These are phyloP conservation scores for Anthrax anthrax DNA, from an alignment of 2,888 invertebrate species.

Conservation along the genomic window DNA sequence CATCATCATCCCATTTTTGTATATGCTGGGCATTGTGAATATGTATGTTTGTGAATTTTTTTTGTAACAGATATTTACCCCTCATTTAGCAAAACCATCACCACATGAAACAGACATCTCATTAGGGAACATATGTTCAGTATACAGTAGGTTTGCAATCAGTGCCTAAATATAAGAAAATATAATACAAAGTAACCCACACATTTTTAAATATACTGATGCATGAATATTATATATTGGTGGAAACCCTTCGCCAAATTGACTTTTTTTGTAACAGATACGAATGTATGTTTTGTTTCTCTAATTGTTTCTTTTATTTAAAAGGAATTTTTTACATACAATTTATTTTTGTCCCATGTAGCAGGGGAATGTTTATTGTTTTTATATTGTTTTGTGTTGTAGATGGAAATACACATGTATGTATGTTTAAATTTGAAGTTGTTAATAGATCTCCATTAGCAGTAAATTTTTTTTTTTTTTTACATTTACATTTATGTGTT, in stretches of 20 bases:
- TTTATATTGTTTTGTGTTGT: neutral
- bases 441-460: conserved; percentile 4
- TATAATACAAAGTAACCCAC: neutral
- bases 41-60: no score
- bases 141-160: conserved; percentile 5
- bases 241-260: conserved; percentile 4
- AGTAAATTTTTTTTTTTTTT: conserved; percentile 2
- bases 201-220: neutral
- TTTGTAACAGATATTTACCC: neutral
- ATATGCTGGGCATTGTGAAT: no score
- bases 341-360: no score
- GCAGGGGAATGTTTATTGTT: no score
- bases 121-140: conserved; percentile 32
- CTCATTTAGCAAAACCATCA: neutral
- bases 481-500: no score
- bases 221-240: neutral
- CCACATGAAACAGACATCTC: conserved; percentile 22
- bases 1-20: no score
- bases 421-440: neutral
- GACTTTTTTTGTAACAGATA: conserved; percentile 5
- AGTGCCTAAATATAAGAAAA: no score
- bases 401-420: neutral
- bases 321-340: neutral
- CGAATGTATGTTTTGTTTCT: neutral
- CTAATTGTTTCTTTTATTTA: conserved; percentile 5